Conservation (phyloP, 2,797 vertebrate species). For the Eremophila alpestris region DNA sequence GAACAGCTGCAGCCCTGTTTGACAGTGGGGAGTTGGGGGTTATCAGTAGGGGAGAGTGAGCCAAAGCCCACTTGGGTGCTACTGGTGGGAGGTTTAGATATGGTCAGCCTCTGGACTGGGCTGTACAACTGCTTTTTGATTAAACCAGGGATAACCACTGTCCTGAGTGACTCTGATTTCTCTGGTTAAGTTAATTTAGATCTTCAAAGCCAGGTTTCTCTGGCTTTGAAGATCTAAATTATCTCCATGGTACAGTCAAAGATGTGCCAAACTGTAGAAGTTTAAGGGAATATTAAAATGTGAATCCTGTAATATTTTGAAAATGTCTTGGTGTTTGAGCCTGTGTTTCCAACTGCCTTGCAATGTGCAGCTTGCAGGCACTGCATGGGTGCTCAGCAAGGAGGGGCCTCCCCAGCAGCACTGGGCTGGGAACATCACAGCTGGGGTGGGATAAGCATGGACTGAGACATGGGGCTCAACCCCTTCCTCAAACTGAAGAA, state of each 20-base stretch:
- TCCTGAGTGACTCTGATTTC: not conserved
- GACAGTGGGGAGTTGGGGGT: rapidly evolving
- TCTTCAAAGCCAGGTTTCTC: not conserved
- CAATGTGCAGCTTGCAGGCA: not conserved
- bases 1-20: not conserved
- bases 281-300: not conserved
- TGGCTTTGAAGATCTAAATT: not conserved
- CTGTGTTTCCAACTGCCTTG: rapidly evolving
- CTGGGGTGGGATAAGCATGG: not conserved
- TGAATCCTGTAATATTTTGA: not conserved
- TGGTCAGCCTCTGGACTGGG: not conserved
- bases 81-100: no score
- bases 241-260: not conserved
- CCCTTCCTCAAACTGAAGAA: not conserved
- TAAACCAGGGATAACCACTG: not conserved
- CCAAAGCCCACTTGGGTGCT: not conserved
- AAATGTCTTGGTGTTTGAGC: not conserved
- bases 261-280: not conserved
- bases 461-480: not conserved
- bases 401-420: not conserved
- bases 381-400: not conserved
- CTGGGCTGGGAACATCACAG: not conserved
- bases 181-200: not conserved
- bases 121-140: not conserved
- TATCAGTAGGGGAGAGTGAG: rapidly evolving